Evolutionary conservation across 2,888 invertebrate species (phyloP).

Genomic region (Lysandra bellargus): DNA sequence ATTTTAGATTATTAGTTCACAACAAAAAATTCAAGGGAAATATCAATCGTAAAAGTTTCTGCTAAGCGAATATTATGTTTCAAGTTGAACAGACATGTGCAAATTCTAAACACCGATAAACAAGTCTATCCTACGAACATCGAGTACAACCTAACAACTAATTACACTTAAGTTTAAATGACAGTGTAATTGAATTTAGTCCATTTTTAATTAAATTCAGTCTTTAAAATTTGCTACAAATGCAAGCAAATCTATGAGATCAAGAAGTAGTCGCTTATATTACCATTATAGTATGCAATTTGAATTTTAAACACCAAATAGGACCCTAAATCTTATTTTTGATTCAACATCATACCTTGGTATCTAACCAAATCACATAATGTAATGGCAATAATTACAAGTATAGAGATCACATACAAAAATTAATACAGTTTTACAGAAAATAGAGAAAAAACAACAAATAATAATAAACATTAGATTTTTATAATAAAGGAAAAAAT

Average conservation of each 20-base stretch:
- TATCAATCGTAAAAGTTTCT: background rate
- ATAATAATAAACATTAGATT: background rate
- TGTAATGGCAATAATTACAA: background rate
- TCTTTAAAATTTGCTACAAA: slow-evolving; percentile 69
- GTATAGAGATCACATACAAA: background rate
- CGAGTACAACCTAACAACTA: slow-evolving; percentile 54
- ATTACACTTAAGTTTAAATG: slow-evolving; percentile 61
- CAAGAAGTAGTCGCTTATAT: slow-evolving; percentile 7
- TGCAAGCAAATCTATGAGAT: slow-evolving; percentile 30
- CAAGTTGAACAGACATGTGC: slow-evolving; percentile 18
- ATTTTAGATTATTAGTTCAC: no score
- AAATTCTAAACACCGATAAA: slow-evolving; percentile 56
- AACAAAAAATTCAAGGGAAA: no score
- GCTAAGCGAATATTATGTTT: background rate
- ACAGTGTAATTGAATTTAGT: slow-evolving; percentile 74
- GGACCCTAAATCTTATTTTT: background rate
- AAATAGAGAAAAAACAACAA: background rate
- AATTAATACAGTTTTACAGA: background rate
- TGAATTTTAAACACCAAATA: background rate
- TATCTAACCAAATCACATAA: background rate
- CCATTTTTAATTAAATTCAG: slow-evolving; percentile 73
- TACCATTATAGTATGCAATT: background rate
- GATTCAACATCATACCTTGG: background rate
- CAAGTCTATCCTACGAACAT: slow-evolving; percentile 46
- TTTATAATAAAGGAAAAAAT: background rate